These are phyloP conservation scores for Polymixis flavicincta DNA, from an alignment of 2,888 invertebrate species.

Conservation along the genomic window DNA sequence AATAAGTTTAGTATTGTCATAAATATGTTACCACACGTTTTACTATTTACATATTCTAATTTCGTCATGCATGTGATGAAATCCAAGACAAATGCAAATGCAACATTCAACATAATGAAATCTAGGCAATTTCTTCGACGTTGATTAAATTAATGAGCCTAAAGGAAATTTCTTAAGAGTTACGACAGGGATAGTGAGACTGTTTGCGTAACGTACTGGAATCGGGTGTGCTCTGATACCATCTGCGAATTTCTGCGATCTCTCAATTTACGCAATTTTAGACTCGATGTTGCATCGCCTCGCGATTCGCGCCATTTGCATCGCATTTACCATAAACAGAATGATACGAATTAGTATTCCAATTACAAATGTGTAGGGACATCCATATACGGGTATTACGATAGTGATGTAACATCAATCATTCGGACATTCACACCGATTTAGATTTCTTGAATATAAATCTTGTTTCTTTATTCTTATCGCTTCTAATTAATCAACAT, in stretches of 20 bases:
- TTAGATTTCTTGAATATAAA: constrained; percentile 34
- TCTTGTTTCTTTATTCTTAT: constrained; percentile 21
- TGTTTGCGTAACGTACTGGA: constrained; percentile 52
- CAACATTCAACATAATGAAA: constrained; percentile 12
- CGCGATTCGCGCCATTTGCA: constrained; percentile 40
- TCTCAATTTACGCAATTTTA: constrained; percentile 60
- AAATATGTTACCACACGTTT: not conserved
- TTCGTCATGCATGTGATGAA: not conserved
- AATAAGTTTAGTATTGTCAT: not conserved
- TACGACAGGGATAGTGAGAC: constrained; percentile 42
- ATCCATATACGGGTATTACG: constrained; percentile 20
- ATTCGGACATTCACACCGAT: constrained; percentile 29
- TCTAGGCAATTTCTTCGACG: constrained; percentile 33
- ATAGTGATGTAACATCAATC: constrained; percentile 25
- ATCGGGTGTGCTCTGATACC: constrained; percentile 45
- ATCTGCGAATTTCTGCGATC: constrained; percentile 45
- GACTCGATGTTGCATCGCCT: constrained; percentile 51
- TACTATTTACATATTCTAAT: not conserved
- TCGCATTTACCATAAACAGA: constrained; percentile 51
- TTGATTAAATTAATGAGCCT: constrained; percentile 40
- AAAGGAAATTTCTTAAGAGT: constrained; percentile 43
- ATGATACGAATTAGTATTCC: constrained; percentile 48
- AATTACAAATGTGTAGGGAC: constrained; percentile 38
- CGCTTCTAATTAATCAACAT: constrained; percentile 6
- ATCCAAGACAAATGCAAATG: constrained; percentile 1